Evolutionary conservation across 2,797 vertebrate species (phyloP).

Genomic region (Ficedula albicollis): DNA sequence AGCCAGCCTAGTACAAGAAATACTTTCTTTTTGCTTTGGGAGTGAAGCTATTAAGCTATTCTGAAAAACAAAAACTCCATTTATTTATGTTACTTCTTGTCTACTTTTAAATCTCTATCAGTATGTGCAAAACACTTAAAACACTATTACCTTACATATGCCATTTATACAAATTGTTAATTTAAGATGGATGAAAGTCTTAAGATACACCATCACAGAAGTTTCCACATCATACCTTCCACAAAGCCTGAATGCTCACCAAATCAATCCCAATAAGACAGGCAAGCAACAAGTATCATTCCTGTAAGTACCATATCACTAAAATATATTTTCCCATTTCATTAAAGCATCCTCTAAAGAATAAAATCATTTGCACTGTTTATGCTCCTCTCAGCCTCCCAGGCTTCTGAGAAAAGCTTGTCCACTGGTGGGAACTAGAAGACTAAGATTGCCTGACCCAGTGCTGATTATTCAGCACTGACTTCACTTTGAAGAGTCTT

Average conservation of each 20-base stretch:
- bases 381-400: not conserved
- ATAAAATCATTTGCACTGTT: not conserved
- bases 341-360: not conserved
- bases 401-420: not conserved
- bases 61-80: not conserved
- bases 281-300: not conserved
- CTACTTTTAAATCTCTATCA: not conserved
- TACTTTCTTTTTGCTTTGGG: not conserved
- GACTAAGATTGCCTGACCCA: not conserved
- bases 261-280: not conserved
- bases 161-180: not conserved
- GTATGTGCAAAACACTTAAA: not conserved
- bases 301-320: not conserved
- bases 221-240: not conserved
- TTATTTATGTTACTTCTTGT: not conserved
- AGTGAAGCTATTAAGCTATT: not conserved
- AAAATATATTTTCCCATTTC: not conserved
- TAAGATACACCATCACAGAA: not conserved
- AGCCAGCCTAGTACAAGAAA: not conserved
- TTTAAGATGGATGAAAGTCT: too few relatives aligned
- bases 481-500: slow-evolving; percentile 18
- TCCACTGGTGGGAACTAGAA: not conserved
- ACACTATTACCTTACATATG: not conserved
- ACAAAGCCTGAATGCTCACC: not conserved
- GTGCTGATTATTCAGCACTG: not conserved